Base-by-base conservation (phyloP, 2,888 invertebrate species). In the Pocota personata region DNA sequence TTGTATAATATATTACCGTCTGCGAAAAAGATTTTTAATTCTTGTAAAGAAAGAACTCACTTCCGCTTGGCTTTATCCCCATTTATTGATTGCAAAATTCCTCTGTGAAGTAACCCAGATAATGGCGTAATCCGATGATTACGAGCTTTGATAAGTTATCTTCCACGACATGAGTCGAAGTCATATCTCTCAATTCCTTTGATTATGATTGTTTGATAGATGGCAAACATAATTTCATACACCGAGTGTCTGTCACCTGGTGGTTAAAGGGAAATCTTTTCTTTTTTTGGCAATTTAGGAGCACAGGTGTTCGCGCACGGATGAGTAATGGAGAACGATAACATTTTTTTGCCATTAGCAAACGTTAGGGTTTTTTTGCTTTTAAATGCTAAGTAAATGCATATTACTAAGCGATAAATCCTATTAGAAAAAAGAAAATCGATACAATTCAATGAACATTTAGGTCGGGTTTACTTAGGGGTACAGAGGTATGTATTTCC, bases 111-210 rank as follows among this genome's bases (percentile, higher is more conserved):
- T 58, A 27, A 52, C 58, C 35, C 40, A 14, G 1, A 37, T 30
- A 40, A 37, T 30, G 35, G 27, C 60, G 73, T 78, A 76, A 66
- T 46, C 43, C 16, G 46, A 76, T 76, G 46, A 76, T 76, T 57
- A 66, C 19, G 30, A 37, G 16, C 30, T 37, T 73, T 5, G 57
- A 57, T 71, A 71, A 52, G 24, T n/a, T 73, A 50, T 60, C 46
- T 71, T 5, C 19, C 57, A 10, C 10, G 14, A 16, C 48, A 60
- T 24, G 16, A 21, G 48, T 35, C 12, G 7, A 35, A 21, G 16
- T 35, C 50, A 66, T 50, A 37, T 32, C 21, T 50, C 6, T 35
- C 12, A 12, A 48, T 46, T 21, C 21, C 21, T 43, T 4, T 7
- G 21, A 32, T 30, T 21, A 35, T 32, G 32, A 21, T 7, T 69